Conservation (phyloP, 1,140 invertebrate species). For the Lasioglossum baleicum region DNA sequence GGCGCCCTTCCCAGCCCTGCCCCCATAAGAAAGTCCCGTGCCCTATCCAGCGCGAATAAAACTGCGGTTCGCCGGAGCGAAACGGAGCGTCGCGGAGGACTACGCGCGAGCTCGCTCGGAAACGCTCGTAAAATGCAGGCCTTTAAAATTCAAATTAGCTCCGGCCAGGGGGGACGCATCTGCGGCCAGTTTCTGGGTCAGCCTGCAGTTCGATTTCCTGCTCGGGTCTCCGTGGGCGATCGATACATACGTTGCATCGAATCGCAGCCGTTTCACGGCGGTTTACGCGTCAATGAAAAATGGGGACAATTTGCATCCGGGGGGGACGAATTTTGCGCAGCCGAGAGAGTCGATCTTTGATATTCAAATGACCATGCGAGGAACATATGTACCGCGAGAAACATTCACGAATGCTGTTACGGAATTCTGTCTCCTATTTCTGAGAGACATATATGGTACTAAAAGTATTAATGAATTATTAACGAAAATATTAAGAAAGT, state of each 20-base stretch:
- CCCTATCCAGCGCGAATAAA: not conserved
- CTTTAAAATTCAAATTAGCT: slow-evolving; percentile 69
- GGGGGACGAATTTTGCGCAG: not conserved
- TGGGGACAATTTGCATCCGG: slow-evolving; percentile 24
- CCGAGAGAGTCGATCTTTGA: not conserved
- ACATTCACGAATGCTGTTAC: too few relatives aligned
- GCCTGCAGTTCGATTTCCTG: slow-evolving; percentile 33
- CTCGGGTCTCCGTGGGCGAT: not conserved
- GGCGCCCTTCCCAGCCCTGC: slow-evolving; percentile 12
- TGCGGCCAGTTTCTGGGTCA: slow-evolving; percentile 61
- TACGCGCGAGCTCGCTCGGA: not conserved
- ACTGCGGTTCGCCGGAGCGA: not conserved
- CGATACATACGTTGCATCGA: not conserved
- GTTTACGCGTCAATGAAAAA: slow-evolving; percentile 3
- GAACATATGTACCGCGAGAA: not conserved
- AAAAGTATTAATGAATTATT: too few relatives aligned
- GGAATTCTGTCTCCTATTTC: too few relatives aligned
- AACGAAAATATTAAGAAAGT: too few relatives aligned
- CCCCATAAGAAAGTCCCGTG: too few relatives aligned
- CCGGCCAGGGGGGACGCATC: slow-evolving; percentile 38
- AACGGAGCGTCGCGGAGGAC: not conserved
- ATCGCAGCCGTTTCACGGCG: not conserved
- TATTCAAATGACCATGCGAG: not conserved
- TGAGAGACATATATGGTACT: too few relatives aligned
- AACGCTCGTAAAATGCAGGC: slow-evolving; percentile 58